These are phyloP conservation scores for Hemitrygon akajei DNA, from an alignment of 2,797 vertebrate species.

Conservation along the genomic window DNA sequence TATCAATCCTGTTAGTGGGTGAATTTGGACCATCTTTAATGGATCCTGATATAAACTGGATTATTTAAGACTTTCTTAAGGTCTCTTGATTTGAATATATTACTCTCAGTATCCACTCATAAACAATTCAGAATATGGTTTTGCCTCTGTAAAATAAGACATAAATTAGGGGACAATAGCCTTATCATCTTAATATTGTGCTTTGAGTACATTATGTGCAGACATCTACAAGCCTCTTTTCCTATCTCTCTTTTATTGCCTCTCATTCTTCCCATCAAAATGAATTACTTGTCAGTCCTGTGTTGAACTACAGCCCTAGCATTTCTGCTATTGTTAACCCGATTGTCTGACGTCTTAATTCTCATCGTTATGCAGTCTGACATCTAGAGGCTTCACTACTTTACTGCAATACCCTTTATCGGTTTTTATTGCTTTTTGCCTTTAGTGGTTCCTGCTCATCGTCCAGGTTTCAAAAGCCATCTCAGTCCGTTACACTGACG, in stretches of 20 bases:
- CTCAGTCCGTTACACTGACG: conserved; percentile 72
- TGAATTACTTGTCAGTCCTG: neutral
- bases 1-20: neutral
- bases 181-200: neutral
- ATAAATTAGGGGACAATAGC: neutral
- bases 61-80: neutral
- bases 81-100: neutral
- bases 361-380: no score
- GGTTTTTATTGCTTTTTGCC: neutral
- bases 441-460: conserved; percentile 73
- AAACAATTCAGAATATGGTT: neutral
- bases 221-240: neutral
- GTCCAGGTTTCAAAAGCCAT: conserved; percentile 82
- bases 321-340: neutral
- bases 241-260: neutral
- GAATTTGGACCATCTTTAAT: neutral
- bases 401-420: no score
- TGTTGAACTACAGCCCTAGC: neutral
- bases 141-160: neutral
- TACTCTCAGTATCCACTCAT: neutral
- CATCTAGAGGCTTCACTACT: no score
- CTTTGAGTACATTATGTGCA: neutral
- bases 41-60: neutral
- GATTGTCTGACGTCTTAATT: neutral
- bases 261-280: neutral